Evolutionary conservation across 1,140 invertebrate genomes (phyloP).

Genomic region (Ditylenchus dipsaci): DNA sequence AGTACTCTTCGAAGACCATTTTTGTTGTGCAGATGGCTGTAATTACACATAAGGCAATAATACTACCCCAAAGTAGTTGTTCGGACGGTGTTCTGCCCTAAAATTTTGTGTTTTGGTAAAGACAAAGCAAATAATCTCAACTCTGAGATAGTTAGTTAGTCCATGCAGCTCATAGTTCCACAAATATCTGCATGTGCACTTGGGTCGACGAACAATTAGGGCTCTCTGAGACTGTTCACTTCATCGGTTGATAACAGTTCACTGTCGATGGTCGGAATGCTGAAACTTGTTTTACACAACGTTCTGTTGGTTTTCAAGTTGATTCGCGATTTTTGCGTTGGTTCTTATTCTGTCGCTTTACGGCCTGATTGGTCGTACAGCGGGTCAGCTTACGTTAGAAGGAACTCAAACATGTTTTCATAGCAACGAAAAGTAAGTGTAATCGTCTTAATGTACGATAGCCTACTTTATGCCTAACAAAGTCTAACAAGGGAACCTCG

Average conservation of each 20-base stretch:
- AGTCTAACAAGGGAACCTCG: too few species aligned
- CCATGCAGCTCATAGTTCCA: conserved; percentile 36
- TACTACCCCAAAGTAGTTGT: conserved; percentile 10
- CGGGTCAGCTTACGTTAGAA: too few species aligned
- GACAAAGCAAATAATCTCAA: not conserved
- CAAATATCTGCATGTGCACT: conserved; percentile 22
- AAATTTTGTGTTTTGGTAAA: not conserved
- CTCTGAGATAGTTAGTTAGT: conserved; percentile 19
- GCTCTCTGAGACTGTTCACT: not conserved
- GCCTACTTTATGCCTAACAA: too few species aligned
- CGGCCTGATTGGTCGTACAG: too few species aligned
- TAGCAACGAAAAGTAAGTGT: too few species aligned
- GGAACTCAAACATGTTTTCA: too few species aligned
- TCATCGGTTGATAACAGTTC: not conserved
- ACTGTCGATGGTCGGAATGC: not conserved
- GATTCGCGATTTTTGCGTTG: too few species aligned
- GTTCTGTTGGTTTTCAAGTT: not conserved
- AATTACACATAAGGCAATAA: conserved; percentile 24
- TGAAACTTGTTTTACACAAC: not conserved
- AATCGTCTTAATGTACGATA: too few species aligned
- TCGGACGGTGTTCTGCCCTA: conserved; percentile 12
- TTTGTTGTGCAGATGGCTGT: conserved; percentile 19
- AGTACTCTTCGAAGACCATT: conserved; percentile 23
- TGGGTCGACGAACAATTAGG: not conserved
- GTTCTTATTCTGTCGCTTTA: too few species aligned